Conservation (phyloP, 2,888 invertebrate species). For the Serripes groenlandicus region DNA sequence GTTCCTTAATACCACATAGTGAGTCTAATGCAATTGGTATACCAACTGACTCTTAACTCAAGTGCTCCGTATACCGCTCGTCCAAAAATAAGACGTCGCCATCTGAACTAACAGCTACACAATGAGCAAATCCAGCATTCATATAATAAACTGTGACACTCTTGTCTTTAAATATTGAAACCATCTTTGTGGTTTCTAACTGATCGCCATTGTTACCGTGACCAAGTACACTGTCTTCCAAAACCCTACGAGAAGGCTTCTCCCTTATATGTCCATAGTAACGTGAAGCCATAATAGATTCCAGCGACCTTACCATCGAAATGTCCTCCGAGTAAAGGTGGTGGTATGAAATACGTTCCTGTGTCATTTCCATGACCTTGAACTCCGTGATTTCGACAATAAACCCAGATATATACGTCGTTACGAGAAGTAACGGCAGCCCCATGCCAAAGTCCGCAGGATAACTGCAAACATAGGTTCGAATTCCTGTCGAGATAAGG, state of each 20-base stretch:
- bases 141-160: constrained; percentile 49
- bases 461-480: constrained; percentile 75
- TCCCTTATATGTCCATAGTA: constrained; percentile 73
- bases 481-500: too few species aligned
- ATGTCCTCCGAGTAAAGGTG: constrained; percentile 47
- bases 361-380: constrained; percentile 41
- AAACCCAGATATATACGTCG: constrained; percentile 76
- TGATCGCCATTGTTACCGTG: constrained; percentile 66
- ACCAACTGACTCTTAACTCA: constrained; percentile 43
- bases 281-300: constrained; percentile 75
- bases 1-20: constrained; percentile 49
- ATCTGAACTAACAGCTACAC: constrained; percentile 66
- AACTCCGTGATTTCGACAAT: constrained; percentile 65
- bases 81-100: constrained; percentile 74
- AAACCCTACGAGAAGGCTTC: constrained; percentile 74
- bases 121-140: constrained; percentile 75
- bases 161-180: constrained; percentile 42
- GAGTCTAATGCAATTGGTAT: constrained; percentile 41
- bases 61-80: constrained; percentile 72
- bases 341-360: constrained; percentile 13
- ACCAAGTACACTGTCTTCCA: constrained; percentile 75
- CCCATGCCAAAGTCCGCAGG: constrained; percentile 80
- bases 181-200: constrained; percentile 58
- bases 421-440: constrained; percentile 69
- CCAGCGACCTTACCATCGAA: constrained; percentile 60